phyloP scores from a whole-genome alignment of 2,797 vertebrate genomes.

The Apogon hyalosoma region DNA sequence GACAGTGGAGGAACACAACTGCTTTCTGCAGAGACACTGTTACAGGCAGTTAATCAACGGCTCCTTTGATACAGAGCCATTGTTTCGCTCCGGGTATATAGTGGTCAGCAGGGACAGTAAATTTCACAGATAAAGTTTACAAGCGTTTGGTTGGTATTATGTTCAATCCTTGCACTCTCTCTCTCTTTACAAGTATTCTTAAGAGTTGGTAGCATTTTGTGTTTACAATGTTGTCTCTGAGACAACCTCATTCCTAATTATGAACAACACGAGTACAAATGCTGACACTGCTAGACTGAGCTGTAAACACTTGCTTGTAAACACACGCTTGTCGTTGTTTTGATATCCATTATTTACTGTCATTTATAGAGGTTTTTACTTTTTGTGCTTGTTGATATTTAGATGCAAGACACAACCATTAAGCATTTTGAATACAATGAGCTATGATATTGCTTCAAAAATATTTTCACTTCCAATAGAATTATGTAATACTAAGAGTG shows the following conservation, averaged over 20 bases:
- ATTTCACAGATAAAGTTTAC: conserved; percentile 50
- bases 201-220: not conserved
- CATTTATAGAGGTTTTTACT: not conserved
- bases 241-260: conserved; percentile 23
- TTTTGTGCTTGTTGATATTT: not conserved
- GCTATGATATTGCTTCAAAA: too few species aligned
- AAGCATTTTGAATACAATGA: not conserved
- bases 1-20: conserved; percentile 1
- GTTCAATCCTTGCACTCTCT: conserved; percentile 15
- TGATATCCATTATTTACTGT: conserved; percentile 1
- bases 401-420: not conserved
- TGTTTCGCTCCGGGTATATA: conserved; percentile 44
- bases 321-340: conserved; percentile 17
- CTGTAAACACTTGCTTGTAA: conserved; percentile 7
- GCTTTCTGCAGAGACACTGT: conserved; percentile 34
- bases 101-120: conserved; percentile 38
- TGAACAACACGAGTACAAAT: conserved; percentile 3
- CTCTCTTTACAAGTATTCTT: conserved; percentile 13
- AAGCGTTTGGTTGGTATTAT: conserved; percentile 25
- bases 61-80: conserved; percentile 39
- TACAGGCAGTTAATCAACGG: conserved; percentile 53
- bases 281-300: conserved; percentile 16
- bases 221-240: conserved; percentile 18
- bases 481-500: not conserved
- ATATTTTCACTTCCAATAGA: not conserved